These are phyloP conservation scores for Amphibalanus amphitrite DNA, from an alignment of 1,140 invertebrate genomes.

Conservation along the genomic window DNA sequence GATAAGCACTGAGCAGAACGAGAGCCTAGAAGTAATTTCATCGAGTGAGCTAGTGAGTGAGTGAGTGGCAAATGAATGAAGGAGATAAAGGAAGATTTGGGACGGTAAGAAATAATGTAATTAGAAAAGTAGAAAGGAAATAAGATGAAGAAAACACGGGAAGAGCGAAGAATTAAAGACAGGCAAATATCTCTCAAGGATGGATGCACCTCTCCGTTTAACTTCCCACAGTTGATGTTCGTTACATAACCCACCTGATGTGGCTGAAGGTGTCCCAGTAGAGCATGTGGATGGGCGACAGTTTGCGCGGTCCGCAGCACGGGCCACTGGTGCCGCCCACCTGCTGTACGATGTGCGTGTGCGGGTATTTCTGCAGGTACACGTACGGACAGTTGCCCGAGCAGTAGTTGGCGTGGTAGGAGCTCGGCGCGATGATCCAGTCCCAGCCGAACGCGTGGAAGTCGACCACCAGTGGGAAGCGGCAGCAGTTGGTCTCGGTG, in stretches of 20 bases:
- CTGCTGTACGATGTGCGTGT: conserved; percentile 79
- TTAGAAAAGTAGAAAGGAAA: too few species aligned
- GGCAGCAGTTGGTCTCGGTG: conserved; percentile 64
- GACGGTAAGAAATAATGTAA: too few species aligned
- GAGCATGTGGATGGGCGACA: conserved; percentile 78
- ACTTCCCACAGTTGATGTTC: too few species aligned
- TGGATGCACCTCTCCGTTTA: too few species aligned
- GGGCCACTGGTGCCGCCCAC: conserved; percentile 52
- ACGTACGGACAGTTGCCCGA: conserved; percentile 79
- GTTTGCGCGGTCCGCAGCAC: conserved; percentile 73
- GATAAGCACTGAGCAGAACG: too few species aligned
- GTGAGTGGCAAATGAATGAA: too few species aligned
- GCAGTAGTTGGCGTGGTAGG: conserved; percentile 93
- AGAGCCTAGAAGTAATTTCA: too few species aligned
- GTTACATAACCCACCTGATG: conserved; percentile 42
- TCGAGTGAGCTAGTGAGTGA: too few species aligned
- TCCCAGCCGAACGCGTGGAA: conserved; percentile 96
- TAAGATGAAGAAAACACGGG: too few species aligned
- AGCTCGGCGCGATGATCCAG: conserved; percentile 91
- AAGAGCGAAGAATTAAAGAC: too few species aligned
- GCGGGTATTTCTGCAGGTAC: conserved; percentile 75
- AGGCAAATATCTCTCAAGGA: too few species aligned
- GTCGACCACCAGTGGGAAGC: conserved; percentile 81
- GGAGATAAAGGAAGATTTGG: too few species aligned
- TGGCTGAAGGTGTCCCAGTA: conserved; percentile 78